Percentiles rank a stretch among this genome's conserved stretches.
Evolutionary conservation across 2,113 vertebrate genomes (phyloP).

Genomic region (Prunella fulvescens): DNA sequence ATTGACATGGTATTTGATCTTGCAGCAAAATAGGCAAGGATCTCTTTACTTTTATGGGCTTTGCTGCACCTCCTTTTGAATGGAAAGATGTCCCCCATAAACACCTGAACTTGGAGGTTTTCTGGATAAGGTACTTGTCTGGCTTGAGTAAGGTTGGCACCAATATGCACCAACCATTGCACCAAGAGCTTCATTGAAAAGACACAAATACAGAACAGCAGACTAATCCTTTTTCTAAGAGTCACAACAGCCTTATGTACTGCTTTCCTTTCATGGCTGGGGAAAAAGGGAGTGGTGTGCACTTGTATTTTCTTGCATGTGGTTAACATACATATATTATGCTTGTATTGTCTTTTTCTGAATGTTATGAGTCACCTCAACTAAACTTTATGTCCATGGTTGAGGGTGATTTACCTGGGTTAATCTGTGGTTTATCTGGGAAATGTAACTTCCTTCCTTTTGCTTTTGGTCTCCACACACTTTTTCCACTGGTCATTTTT

Average conservation of each 20-base stretch:
- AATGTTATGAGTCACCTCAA: background rate
- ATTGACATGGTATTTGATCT: background rate
- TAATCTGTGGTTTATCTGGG: background rate
- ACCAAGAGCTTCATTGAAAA: background rate
- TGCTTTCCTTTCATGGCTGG: background rate
- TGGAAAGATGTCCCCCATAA: background rate
- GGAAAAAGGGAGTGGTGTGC: background rate
- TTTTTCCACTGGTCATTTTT: background rate
- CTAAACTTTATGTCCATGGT: background rate
- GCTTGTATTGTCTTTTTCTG: background rate
- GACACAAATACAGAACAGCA: background rate
- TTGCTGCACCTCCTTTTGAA: background rate
- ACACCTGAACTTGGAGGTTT: background rate
- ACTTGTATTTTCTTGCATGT: background rate
- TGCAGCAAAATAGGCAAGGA: background rate
- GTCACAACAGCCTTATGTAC: background rate
- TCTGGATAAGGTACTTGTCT: background rate
- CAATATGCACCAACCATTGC: background rate
- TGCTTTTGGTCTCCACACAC: background rate
- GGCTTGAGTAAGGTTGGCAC: background rate
- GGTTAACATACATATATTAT: background rate
- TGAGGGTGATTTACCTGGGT: background rate
- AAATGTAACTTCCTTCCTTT: background rate
- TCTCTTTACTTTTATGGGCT: background rate
- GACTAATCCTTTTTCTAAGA: background rate